These are phyloP conservation scores for Acronicta psi DNA, from an alignment of 2,888 invertebrate genomes.

Conservation along the genomic window DNA sequence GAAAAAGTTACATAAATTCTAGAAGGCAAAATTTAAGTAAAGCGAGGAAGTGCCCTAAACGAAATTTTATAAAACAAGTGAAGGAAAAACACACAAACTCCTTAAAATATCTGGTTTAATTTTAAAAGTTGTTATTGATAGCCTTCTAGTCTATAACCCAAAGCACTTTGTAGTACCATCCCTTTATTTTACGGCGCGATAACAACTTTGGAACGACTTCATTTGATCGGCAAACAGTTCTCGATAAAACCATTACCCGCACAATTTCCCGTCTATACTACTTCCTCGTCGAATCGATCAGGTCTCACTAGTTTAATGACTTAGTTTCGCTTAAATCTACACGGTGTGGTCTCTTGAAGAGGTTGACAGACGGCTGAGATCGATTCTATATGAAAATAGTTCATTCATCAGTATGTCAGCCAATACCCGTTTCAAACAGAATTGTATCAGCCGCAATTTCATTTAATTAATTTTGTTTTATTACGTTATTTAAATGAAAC, in stretches of 20 bases:
- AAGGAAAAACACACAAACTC: no score
- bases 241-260: conserved; percentile 41
- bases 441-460: no score
- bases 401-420: no score
- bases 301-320: conserved; percentile 9
- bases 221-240: conserved; percentile 52
- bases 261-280: conserved; percentile 41
- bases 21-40: no score
- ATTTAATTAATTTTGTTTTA: no score
- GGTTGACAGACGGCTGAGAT: no score
- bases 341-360: not conserved
- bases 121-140: not conserved
- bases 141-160: not conserved
- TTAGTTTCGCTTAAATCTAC: conserved; percentile 10
- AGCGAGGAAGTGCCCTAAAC: no score
- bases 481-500: no score
- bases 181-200: conserved; percentile 29
- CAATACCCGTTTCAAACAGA: no score
- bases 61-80: no score
- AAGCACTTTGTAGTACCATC: conserved; percentile 16
- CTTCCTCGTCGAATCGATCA: conserved; percentile 32
- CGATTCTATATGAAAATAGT: no score
- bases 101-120: not conserved
- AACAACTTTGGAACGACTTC: conserved; percentile 49
- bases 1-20: no score